A percentile compares a stretch with the other conserved stretches of the same genome.
Evolutionary conservation across 2,113 vertebrate genomes (phyloP).

Genomic region (Pseudonaja textilis): DNA sequence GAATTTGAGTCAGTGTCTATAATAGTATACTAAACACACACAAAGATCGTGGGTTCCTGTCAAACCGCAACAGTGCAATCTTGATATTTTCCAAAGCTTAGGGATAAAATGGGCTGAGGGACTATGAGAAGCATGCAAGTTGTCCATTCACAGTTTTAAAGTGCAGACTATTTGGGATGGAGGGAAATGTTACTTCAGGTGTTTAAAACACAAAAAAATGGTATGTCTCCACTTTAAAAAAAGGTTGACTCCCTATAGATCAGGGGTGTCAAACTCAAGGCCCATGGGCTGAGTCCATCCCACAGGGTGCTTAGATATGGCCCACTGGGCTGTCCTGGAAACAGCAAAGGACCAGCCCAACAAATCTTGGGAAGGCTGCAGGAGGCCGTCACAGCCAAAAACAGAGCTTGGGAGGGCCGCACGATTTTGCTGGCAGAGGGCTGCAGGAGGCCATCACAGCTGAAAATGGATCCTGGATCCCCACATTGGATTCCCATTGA

Average conservation of each 20-base stretch:
- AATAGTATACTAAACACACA: not conserved
- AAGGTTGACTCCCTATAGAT: not conserved
- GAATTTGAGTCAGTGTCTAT: not conserved
- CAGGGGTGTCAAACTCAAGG: too few species aligned
- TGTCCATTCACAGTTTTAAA: not conserved
- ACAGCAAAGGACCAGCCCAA: too few species aligned
- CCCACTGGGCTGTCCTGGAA: too few species aligned
- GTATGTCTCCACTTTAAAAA: not conserved
- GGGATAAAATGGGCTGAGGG: not conserved
- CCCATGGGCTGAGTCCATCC: rapidly evolving
- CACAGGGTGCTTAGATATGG: too few species aligned
- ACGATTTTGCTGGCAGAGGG: too few species aligned
- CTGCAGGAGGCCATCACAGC: too few species aligned
- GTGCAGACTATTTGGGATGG: not conserved
- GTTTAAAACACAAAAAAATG: not conserved
- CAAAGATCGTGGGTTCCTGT: not conserved
- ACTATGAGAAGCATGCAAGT: not conserved
- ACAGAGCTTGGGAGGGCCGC: too few species aligned
- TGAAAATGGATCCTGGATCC: too few species aligned
- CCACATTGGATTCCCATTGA: not conserved
- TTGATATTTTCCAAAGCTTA: not conserved
- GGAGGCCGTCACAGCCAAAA: too few species aligned
- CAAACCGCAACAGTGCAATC: not conserved
- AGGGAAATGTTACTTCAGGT: not conserved
- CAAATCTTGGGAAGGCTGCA: too few species aligned